Evolutionary conservation across 2,888 invertebrate genomes (phyloP).

Genomic region (Cerastis rubricosa): DNA sequence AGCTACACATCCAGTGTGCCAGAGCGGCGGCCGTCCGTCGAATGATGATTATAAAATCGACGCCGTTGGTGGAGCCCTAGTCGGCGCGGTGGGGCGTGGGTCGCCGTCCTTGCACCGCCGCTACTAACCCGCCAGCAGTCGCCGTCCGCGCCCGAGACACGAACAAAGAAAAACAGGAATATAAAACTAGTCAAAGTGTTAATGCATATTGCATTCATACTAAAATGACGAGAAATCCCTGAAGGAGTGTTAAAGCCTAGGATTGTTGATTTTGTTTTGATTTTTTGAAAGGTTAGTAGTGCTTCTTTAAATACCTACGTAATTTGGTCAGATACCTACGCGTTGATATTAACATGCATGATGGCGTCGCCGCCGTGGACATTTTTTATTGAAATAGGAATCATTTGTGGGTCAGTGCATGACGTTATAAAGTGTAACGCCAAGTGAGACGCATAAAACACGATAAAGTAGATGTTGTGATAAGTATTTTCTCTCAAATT

Average conservation of each 20-base stretch:
- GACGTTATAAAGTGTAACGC: conserved; percentile 52
- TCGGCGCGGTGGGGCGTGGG: conserved; percentile 78
- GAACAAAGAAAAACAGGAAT: conserved; percentile 70
- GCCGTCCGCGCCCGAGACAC: conserved; percentile 77
- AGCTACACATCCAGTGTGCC: conserved; percentile 49
- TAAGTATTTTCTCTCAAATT: conserved; percentile 13
- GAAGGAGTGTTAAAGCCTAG: conserved; percentile 72
- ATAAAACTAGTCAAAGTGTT: conserved; percentile 56
- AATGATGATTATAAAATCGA: conserved; percentile 70
- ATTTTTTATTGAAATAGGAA: conserved; percentile 48
- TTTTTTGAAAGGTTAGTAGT: conserved; percentile 80
- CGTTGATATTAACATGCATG: conserved; percentile 63
- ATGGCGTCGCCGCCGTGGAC: conserved; percentile 67
- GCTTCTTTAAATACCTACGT: conserved; percentile 75
- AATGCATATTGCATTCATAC: conserved; percentile 70
- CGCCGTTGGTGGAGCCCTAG: conserved; percentile 69
- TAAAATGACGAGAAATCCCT: conserved; percentile 72
- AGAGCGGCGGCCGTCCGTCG: conserved; percentile 68
- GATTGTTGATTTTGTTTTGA: conserved; percentile 64
- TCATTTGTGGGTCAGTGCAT: conserved; percentile 58
- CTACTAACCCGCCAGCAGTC: conserved; percentile 73
- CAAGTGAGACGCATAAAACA: conserved; percentile 53
- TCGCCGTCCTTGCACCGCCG: conserved; percentile 72
- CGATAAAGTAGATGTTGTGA: conserved; percentile 35
- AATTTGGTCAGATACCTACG: conserved; percentile 49